Conservation (phyloP, 1,140 invertebrate species). For the Rhagoletis pomonella region DNA sequence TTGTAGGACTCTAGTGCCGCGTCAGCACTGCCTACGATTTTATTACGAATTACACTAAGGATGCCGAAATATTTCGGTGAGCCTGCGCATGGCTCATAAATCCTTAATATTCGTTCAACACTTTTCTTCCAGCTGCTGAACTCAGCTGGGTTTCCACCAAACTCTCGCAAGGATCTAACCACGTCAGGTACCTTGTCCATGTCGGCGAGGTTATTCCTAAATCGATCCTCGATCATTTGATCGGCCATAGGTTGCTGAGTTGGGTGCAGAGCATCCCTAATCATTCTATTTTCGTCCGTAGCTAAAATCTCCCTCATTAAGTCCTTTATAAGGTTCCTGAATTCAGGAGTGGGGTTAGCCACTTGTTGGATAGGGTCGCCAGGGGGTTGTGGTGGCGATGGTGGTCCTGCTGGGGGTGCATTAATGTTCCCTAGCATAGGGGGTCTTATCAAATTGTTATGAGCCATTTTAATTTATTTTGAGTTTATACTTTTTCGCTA, state of each 20-base stretch:
- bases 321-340: slow-evolving; percentile 1
- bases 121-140: slow-evolving; percentile 53
- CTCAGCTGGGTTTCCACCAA: slow-evolving; percentile 40
- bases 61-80: slow-evolving; percentile 44
- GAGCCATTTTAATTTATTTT: too few species aligned
- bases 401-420: background rate
- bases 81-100: slow-evolving; percentile 29
- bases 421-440: background rate
- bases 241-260: background rate
- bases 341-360: background rate
- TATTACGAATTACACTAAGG: slow-evolving; percentile 55
- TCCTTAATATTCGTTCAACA: slow-evolving; percentile 34
- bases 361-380: background rate
- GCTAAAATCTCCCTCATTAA: background rate
- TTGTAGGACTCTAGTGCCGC: slow-evolving; percentile 58
- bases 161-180: slow-evolving; percentile 39
- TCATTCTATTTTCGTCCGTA: background rate
- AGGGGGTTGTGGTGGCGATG: background rate
- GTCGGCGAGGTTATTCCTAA: slow-evolving; percentile 21
- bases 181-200: slow-evolving; percentile 45
- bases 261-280: background rate
- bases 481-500: too few species aligned
- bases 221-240: background rate
- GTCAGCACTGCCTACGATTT: slow-evolving; percentile 57
- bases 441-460: background rate